phyloP scores from a whole-genome alignment of 2,888 invertebrate genomes.

The Lasioglossum vierecki region DNA sequence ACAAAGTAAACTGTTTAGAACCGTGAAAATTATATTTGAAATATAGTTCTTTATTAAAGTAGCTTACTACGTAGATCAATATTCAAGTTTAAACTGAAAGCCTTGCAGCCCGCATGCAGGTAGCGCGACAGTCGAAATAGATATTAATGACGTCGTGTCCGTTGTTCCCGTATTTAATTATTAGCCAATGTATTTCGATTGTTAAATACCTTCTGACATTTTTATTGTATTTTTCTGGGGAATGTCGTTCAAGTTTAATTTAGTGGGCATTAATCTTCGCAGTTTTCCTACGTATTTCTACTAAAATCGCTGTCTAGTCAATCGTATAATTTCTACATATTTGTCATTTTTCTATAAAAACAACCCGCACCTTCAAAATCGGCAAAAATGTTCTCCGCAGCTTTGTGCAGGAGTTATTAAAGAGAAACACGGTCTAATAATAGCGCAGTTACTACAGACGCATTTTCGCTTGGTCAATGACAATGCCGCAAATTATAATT shows the following conservation, averaged over 20 bases:
- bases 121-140: background rate
- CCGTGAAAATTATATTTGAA: background rate
- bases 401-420: too few species aligned
- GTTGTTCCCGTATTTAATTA: background rate
- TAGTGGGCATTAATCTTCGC: background rate
- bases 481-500: too few species aligned
- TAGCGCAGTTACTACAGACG: too few species aligned
- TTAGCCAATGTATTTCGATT: background rate
- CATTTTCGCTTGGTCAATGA: too few species aligned
- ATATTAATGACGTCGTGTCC: background rate
- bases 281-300: too few species aligned
- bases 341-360: too few species aligned
- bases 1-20: background rate
- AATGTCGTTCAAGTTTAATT: background rate
- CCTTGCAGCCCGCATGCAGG: background rate
- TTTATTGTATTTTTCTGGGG: too few species aligned
- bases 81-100: background rate
- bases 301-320: too few species aligned
- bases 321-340: too few species aligned
- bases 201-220: background rate
- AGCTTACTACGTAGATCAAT: background rate
- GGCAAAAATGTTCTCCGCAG: too few species aligned
- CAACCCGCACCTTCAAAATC: too few species aligned
- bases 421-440: too few species aligned
- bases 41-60: background rate